phyloP scores from a whole-genome alignment of 2,888 invertebrate genomes.

The Laothoe populi region DNA sequence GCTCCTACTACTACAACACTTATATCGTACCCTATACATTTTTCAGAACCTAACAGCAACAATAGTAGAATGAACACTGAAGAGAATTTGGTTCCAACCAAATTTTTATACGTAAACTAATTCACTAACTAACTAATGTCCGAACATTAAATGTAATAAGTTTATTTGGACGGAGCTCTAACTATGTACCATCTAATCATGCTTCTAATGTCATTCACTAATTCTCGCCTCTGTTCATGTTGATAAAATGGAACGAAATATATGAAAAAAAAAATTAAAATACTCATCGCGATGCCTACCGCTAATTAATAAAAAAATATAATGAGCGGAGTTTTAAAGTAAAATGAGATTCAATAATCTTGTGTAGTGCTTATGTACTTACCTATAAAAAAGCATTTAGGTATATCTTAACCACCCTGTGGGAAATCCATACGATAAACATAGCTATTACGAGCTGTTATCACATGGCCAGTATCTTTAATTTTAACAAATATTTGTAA shows the following conservation, averaged over 20 bases:
- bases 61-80: conserved; percentile 35
- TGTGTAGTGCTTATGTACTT: too few relatives aligned
- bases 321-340: too few relatives aligned
- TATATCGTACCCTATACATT: neutral
- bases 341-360: too few relatives aligned
- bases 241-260: neutral
- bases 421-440: conserved; percentile 1
- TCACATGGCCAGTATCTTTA: conserved; percentile 1
- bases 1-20: neutral
- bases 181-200: conserved; percentile 32
- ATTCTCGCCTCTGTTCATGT: neutral
- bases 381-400: neutral
- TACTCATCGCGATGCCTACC: too few relatives aligned
- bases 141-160: conserved; percentile 50
- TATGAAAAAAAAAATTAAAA: neutral
- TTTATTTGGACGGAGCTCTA: conserved; percentile 37
- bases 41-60: conserved; percentile 15
- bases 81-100: conserved; percentile 27
- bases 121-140: conserved; percentile 41
- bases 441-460: conserved; percentile 13
- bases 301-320: too few relatives aligned
- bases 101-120: conserved; percentile 51
- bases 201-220: conserved; percentile 19
- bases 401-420: neutral
- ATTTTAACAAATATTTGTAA: conserved; percentile 24